Evolutionary conservation across 2,113 vertebrate species (phyloP), one percentile per base, ranked within the genome.

Genomic region (Anhinga anhinga): DNA sequence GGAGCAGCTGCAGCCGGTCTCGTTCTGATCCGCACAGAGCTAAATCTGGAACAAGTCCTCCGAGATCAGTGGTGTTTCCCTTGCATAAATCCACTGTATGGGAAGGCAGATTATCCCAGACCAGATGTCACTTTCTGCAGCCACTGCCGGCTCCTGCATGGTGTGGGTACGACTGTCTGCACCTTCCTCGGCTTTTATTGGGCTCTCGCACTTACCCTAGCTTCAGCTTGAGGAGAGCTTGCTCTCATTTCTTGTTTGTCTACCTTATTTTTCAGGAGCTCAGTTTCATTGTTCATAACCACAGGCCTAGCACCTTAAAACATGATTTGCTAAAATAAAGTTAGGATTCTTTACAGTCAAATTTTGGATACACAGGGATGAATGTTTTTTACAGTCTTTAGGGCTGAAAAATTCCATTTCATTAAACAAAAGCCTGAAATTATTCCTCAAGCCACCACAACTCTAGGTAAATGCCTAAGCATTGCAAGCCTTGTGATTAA

Each of bases 11-110:
- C 73, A 50, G 84, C 55, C 26, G 0, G 11, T 34, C 84, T 87
- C 7, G 0, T 34, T 56, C 61, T 91, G 77, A 91, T 82, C 88
- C 44, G 5, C 63, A 13, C 10, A 0, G 83, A 76, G 91, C 91
- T 97, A 96, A 96, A 97, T 96, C 70, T 84, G 93, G 97, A 97
- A 91, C 97, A 80, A 76, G 91, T 62, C 95, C 95, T 84, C 40
- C 0, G 96, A 89, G 94, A 95, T 95, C 77, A 56, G 86, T 1
- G 66, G 65, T 4, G 10, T 94, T 90, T 86, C 85, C 71, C 92
- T 90, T 5, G 1, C 71, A 19, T 2, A 95, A 95, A 97, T 59
- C 92, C 77, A 2, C 62, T 27, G 44, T 5, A 12, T 0, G 7
- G 50, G n/a, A 22, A 85, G 69, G 70, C 58, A 25, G 94, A 95